These are phyloP conservation scores for Argyrosomus regius DNA, from an alignment of 2,797 vertebrate species.

Conservation along the genomic window DNA sequence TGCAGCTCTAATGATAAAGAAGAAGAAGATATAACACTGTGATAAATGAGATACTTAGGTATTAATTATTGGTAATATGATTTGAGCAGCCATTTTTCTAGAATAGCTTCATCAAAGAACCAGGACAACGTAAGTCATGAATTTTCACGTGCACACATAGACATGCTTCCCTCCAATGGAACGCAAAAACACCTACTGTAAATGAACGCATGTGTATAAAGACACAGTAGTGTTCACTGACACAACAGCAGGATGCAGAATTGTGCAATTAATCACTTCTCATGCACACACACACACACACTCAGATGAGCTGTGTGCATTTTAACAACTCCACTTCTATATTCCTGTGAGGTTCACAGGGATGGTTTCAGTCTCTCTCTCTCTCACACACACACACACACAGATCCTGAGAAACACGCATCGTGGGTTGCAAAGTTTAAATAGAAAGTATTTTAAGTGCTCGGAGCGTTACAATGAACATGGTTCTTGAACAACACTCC, in stretches of 20 bases:
- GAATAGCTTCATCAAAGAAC: constrained; percentile 16
- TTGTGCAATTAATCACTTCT: constrained; percentile 52
- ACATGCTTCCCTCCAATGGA: not conserved
- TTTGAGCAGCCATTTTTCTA: constrained; percentile 7
- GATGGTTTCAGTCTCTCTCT: constrained; percentile 38
- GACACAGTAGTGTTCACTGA: constrained; percentile 28
- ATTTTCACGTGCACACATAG: constrained; percentile 13
- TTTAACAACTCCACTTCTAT: constrained; percentile 44
- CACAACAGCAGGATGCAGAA: constrained; percentile 48
- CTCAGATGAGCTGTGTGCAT: constrained; percentile 30
- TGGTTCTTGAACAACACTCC: constrained; percentile 45
- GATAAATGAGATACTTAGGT: constrained; percentile 18
- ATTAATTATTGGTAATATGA: constrained; percentile 37
- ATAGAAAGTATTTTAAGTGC: constrained; percentile 46
- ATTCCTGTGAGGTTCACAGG: constrained; percentile 53
- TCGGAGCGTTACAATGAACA: constrained; percentile 51
- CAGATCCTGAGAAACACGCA: constrained; percentile 33
- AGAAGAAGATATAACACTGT: constrained; percentile 10
- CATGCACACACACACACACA: constrained; percentile 4
- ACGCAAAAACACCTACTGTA: constrained; percentile 2
- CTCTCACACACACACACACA: constrained; percentile 13
- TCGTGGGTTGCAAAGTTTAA: constrained; percentile 54
- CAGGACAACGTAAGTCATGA: not conserved
- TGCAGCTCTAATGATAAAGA: constrained; percentile 19
- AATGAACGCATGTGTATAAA: constrained; percentile 1